phyloP scores from a whole-genome alignment of 2,888 invertebrate genomes.

The Phengaris arion region DNA sequence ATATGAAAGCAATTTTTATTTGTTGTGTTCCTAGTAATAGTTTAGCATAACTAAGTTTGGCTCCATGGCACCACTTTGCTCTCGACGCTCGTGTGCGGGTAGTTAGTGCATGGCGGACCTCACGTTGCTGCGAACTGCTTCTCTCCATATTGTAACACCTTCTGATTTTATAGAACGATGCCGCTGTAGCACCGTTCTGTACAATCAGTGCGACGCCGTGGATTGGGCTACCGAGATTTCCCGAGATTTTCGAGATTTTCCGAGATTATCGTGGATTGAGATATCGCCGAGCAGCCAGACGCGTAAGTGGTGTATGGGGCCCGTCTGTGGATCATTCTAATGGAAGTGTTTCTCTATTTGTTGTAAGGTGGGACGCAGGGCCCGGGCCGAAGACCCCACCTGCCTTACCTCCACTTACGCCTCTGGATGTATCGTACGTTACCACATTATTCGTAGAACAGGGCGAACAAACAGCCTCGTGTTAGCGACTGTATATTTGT shows the following conservation, averaged over 20 bases:
- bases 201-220: constrained; percentile 35
- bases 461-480: constrained; percentile 12
- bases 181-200: constrained; percentile 33
- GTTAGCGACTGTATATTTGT: no score
- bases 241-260: constrained; percentile 29
- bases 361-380: constrained; percentile 79
- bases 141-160: not conserved
- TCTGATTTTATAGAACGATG: constrained; percentile 38
- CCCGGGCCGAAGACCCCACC: constrained; percentile 78
- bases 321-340: constrained; percentile 62
- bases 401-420: constrained; percentile 80
- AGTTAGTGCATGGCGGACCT: constrained; percentile 52
- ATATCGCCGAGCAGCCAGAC: constrained; percentile 65
- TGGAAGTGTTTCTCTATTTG: constrained; percentile 74
- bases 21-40: constrained; percentile 37
- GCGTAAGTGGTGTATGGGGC: constrained; percentile 78
- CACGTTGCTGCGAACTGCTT: not conserved
- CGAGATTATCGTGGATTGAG: constrained; percentile 33
- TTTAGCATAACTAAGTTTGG: constrained; percentile 54
- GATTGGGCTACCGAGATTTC: constrained; percentile 28
- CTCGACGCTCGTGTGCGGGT: constrained; percentile 64
- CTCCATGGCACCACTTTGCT: constrained; percentile 78
- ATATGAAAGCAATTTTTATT: constrained; percentile 28
- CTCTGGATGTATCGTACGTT: constrained; percentile 81
- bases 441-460: constrained; percentile 48